Evolutionary conservation across 1,140 invertebrate species (phyloP).

Genomic region (Dysdera silvatica): DNA sequence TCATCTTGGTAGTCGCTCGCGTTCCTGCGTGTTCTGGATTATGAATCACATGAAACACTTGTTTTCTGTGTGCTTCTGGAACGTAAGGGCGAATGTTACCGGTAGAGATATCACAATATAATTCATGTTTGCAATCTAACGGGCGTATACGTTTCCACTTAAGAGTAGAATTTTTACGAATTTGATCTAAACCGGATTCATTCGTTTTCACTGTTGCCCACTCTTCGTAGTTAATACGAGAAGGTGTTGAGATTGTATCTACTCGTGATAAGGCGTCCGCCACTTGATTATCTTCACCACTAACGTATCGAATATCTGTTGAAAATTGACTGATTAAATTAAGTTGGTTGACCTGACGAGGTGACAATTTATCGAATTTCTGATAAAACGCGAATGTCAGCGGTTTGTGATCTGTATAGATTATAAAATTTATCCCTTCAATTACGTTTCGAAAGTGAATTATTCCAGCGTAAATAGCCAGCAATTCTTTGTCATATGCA

Average conservation of each 20-base stretch:
- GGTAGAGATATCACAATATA: constrained; percentile 9
- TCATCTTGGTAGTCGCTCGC: neutral
- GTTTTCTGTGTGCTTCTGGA: neutral
- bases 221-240: neutral
- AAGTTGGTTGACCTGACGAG: constrained; percentile 32
- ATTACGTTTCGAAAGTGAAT: constrained; percentile 37
- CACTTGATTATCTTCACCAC: constrained; percentile 38
- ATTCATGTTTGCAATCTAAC: neutral
- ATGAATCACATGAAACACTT: constrained; percentile 5
- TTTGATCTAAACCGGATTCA: too few species aligned
- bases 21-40: neutral
- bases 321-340: constrained; percentile 42
- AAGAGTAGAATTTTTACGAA: neutral
- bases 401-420: constrained; percentile 38
- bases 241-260: neutral
- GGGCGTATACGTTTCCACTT: neutral
- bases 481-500: constrained; percentile 34
- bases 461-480: constrained; percentile 35
- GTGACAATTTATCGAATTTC: neutral
- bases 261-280: constrained; percentile 18
- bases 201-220: neutral
- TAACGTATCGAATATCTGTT: constrained; percentile 40
- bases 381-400: constrained; percentile 33
- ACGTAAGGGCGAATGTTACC: neutral
- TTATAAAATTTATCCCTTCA: constrained; percentile 36